Evolutionary conservation across 1,140 invertebrate genomes (phyloP), one percentile per base, ranked within the genome.

Genomic region (Mercenaria mercenaria): DNA sequence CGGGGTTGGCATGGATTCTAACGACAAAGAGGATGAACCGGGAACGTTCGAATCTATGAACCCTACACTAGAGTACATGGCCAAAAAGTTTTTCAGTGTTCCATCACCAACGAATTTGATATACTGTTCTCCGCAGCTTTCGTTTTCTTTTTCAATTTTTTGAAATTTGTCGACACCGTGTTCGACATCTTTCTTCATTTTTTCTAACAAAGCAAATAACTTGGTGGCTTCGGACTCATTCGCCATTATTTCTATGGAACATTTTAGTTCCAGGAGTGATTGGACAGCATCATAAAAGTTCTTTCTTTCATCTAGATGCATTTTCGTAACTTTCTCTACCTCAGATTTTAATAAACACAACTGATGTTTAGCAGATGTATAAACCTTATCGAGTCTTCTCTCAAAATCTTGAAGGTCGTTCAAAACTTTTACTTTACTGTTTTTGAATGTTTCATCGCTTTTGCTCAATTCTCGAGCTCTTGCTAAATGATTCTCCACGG

Each of bases 21-120:
- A 11, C 13, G 20, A 4, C 32, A 15, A 11, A 15, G 52, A n/a
- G 34, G 32, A 41, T 15, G 47, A 34, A 18, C 43, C 41, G 13
- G 61, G 26, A 3, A 84, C 61, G 43, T 84, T 84, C 18, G 85
- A 64, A 50, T 88, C 85, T 32, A 88, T 43, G 50, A 88, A 88
- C 50, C 85, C 85, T 29, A 88, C 39, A 34, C 85, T 41, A 13
- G 85, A 79, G 29, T 79, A 88, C 8, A 67, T 34, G 10, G 26
- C 26, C 20, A 88, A 13, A 88, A 88, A 88, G 2, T 26, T 61
- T 23, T 50, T 15, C 52, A 88, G 50, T 32, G 50, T 13, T 20
- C 64, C 74, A 34, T 88, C 76, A 26, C 0, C 37, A 39, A 88
- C 41, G 39, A 88, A 88, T 11, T 52, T 41, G 20, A 88, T 20